Conservation (phyloP, 2,113 vertebrate species). For the Chaetodon trifascialis region DNA sequence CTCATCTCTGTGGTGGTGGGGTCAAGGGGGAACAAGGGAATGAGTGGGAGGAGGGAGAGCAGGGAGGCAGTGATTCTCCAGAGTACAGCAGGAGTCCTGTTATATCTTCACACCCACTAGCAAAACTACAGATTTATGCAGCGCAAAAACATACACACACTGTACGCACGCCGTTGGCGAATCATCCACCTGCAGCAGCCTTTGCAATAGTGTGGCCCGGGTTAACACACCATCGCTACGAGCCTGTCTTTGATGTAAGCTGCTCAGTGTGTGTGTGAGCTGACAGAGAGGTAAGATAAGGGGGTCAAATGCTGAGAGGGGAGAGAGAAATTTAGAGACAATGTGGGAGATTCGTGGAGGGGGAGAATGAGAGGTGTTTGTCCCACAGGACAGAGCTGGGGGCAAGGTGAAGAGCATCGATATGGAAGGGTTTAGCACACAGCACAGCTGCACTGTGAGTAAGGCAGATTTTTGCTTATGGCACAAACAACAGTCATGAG, state of each 20-base stretch:
- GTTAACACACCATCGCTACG: constrained; percentile 79
- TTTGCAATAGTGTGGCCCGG: constrained; percentile 74
- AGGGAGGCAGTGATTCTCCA: constrained; percentile 24
- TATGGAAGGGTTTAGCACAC: constrained; percentile 31
- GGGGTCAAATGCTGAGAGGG: constrained; percentile 63
- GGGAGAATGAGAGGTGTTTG: constrained; percentile 51
- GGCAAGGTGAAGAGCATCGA: constrained; percentile 61
- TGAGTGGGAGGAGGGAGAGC: constrained; percentile 7
- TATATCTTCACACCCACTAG: constrained; percentile 60
- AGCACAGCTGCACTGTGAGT: constrained; percentile 28
- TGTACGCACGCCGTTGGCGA: constrained; percentile 50
- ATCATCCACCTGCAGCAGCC: constrained; percentile 62
- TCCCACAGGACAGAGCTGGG: constrained; percentile 62
- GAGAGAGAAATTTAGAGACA: constrained; percentile 64
- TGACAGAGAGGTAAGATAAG: constrained; percentile 66
- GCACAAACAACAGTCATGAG: constrained; percentile 45
- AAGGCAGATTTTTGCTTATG: constrained; percentile 34
- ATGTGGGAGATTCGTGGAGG: constrained; percentile 56
- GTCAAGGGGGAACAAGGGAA: constrained; percentile 41
- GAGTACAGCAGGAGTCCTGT: constrained; percentile 50
- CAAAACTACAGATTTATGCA: constrained; percentile 43
- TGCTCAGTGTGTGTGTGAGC: constrained; percentile 67
- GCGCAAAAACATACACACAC: constrained; percentile 44
- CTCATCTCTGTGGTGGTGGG: constrained; percentile 56
- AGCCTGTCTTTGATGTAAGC: constrained; percentile 80